phyloP scores from a whole-genome alignment of 2,113 vertebrate species.

The Hydrochoerus hydrochaeris region DNA sequence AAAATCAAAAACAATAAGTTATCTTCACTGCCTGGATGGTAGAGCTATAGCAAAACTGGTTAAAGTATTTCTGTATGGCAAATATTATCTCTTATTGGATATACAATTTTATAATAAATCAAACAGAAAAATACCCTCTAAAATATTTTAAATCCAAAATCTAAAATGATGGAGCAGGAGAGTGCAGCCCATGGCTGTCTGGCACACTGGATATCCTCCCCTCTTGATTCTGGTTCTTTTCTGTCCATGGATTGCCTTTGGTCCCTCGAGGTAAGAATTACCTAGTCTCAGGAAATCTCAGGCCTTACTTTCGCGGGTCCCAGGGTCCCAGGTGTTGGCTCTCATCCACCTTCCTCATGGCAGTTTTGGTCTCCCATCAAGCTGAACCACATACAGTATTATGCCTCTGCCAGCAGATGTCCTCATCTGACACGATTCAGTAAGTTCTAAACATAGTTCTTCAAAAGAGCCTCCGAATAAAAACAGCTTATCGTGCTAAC shows the following conservation, averaged over 20 bases:
- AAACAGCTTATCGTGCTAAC: constrained; percentile 12
- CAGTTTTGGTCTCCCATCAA: background rate
- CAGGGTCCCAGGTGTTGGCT: background rate
- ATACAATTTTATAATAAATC: background rate
- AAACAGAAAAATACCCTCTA: constrained; percentile 30
- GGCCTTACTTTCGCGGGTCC: background rate
- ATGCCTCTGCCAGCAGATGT: constrained; percentile 46
- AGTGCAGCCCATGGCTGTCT: background rate
- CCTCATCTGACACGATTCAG: constrained; percentile 23
- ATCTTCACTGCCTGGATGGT: constrained; percentile 14
- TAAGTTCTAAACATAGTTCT: background rate
- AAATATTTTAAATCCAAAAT: constrained; percentile 30
- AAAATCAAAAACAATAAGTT: background rate
- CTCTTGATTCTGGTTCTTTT: background rate
- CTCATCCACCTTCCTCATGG: background rate
- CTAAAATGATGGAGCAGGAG: background rate
- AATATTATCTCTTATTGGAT: constrained; percentile 2
- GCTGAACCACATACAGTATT: background rate
- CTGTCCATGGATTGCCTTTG: background rate
- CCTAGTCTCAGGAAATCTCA: constrained; percentile 16
- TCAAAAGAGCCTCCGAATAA: constrained; percentile 45
- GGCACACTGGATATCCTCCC: background rate
- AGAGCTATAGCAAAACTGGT: constrained; percentile 2
- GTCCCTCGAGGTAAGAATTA: background rate
- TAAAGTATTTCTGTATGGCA: background rate